Evolutionary conservation across 2,113 vertebrate genomes (phyloP).

Genomic region (Petrocephalus microphthalmus): DNA sequence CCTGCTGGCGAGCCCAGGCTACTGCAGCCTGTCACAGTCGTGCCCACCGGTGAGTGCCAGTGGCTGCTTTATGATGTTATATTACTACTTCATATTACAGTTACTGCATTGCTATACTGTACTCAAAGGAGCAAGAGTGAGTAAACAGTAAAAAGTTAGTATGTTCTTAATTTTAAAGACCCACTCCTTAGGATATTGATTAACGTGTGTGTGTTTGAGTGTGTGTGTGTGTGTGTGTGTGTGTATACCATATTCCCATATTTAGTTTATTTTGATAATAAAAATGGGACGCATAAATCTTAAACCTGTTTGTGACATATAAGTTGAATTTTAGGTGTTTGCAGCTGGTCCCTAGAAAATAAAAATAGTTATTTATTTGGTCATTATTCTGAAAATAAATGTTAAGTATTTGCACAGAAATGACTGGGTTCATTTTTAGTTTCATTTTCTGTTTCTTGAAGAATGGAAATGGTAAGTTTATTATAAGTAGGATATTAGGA

Average conservation of each 20-base stretch:
- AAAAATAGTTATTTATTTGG: not conserved
- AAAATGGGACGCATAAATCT: not conserved
- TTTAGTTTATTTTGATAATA: not conserved
- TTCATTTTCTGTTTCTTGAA: not conserved
- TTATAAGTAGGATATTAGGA: not conserved
- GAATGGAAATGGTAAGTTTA: not conserved
- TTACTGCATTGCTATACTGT: not conserved
- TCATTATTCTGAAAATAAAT: not conserved
- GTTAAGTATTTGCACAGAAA: not conserved
- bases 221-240: not conserved
- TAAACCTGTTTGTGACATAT: not conserved
- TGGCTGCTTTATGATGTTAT: not conserved
- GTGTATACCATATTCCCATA: not conserved
- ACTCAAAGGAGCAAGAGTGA: not conserved
- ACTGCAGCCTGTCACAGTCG: slow-evolving; percentile 79
- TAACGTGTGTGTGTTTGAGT: not conserved
- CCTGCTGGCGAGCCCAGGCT: slow-evolving; percentile 78
- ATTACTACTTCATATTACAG: not conserved
- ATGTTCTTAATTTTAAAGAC: not conserved
- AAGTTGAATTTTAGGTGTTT: not conserved
- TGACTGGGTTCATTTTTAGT: too few species aligned
- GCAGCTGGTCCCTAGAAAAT: not conserved
- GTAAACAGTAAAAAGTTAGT: not conserved
- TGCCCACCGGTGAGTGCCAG: slow-evolving; percentile 76
- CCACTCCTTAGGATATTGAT: not conserved